Base-by-base conservation (phyloP, 2,888 invertebrate genomes). In the Odontocerum albicorne region DNA sequence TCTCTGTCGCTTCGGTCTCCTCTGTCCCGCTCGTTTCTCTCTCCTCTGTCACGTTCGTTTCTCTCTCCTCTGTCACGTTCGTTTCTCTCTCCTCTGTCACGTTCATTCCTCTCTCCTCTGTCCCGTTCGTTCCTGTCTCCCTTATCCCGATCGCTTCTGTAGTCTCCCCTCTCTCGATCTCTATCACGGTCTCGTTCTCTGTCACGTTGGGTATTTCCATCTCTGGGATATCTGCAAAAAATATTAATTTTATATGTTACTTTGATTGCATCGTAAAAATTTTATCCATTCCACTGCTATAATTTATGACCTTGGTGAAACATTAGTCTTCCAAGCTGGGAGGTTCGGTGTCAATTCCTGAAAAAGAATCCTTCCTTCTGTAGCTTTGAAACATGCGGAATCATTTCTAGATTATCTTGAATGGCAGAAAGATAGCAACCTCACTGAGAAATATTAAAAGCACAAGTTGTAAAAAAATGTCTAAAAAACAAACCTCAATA, bases 221-320 rank as follows among this genome's bases (percentile, higher is more conserved):
- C 75, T 68, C 74, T 75, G 60, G 70, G 62, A 60, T 77, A 76
- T 64, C 81, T 81, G 68, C n/a, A 72, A 71, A 62, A 60, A 59
- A 63, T 63, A 62, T 55, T 43, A 57, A 44, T 50, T 59, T 44
- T 62, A 61, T 57, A 60, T 56, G 51, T 53, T 58, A 51, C 58
- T 61, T 59, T 62, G 62, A 58, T 39, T 36, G 31, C n/a, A n/a
- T n/a, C n/a, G n/a, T n/a, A n/a, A n/a, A n/a, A n/a, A n/a, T n/a
- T n/a, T n/a, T n/a, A n/a, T n/a, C n/a, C n/a, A n/a, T n/a, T n/a
- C n/a, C n/a, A n/a, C n/a, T n/a, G n/a, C n/a, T n/a, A n/a, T n/a
- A n/a, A n/a, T n/a, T n/a, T n/a, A n/a, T n/a, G n/a, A n/a, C n/a
- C n/a, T n/a, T n/a, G n/a, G n/a, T n/a, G n/a, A n/a, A n/a, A n/a